Evolutionary conservation across 2,113 vertebrate genomes (phyloP).

Genomic region (Hypocryptadius cinnamomeus): DNA sequence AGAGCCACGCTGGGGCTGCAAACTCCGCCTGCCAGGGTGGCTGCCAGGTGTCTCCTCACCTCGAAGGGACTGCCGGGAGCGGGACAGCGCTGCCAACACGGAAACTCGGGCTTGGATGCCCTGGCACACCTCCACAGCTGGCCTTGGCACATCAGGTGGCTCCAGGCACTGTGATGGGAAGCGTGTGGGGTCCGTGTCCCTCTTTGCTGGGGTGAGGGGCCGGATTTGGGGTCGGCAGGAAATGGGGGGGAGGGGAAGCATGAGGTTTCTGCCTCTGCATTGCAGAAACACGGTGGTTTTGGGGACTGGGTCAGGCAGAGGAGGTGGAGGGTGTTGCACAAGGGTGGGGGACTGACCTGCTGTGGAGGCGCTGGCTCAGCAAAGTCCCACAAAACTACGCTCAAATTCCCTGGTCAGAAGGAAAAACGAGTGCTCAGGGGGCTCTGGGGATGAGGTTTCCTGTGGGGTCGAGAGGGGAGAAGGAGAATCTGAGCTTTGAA

Average conservation of each 20-base stretch:
- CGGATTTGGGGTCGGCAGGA: neutral
- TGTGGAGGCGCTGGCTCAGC: neutral
- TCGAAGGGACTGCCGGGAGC: neutral
- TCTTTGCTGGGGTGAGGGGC: fast-evolving
- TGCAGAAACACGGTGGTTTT: fast-evolving
- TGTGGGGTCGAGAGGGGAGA: neutral
- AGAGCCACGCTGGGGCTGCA: neutral
- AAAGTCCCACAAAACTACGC: neutral
- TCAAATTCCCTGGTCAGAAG: neutral
- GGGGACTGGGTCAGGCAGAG: neutral
- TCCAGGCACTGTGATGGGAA: neutral
- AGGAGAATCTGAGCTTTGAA: neutral
- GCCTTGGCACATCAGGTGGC: neutral
- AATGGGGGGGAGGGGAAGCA: fast-evolving
- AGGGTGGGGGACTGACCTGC: fast-evolving
- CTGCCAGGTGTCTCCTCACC: neutral
- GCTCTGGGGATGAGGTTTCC: neutral
- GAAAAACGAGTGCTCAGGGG: neutral
- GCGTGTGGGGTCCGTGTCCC: fast-evolving
- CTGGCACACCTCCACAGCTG: neutral
- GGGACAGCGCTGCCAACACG: neutral
- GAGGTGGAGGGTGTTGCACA: neutral
- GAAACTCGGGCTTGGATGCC: neutral
- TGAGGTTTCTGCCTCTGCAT: fast-evolving
- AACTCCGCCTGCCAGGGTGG: neutral